Evolutionary conservation across 2,797 vertebrate species (phyloP).

Genomic region (Uromys caudimaculatus): DNA sequence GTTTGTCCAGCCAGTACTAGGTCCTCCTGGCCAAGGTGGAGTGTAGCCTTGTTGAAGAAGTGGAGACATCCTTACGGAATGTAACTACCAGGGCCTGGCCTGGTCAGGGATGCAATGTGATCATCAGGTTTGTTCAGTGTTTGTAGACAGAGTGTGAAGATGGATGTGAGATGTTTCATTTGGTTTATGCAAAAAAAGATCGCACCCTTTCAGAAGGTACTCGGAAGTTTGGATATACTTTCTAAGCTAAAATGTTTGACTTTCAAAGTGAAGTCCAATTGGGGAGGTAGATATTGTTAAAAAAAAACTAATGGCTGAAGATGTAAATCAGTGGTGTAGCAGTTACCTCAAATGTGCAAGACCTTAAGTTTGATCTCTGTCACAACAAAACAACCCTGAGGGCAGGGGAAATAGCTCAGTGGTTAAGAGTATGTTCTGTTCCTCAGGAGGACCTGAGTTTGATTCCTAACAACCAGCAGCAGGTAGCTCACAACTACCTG

Average conservation of each 20-base stretch:
- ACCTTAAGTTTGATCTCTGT: not conserved
- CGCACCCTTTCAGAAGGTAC: not conserved
- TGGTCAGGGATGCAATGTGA: not conserved
- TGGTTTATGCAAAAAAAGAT: not conserved
- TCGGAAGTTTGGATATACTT: not conserved
- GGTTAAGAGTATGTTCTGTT: not conserved
- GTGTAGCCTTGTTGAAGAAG: not conserved
- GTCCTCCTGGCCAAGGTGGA: not conserved
- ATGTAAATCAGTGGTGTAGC: not conserved
- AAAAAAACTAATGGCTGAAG: not conserved
- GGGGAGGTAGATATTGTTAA: not conserved
- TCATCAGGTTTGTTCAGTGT: not conserved
- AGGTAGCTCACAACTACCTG: not conserved
- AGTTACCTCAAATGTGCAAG: not conserved
- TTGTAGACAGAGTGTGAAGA: not conserved
- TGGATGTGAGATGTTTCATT: not conserved
- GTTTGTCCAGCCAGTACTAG: not conserved
- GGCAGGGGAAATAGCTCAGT: not conserved
- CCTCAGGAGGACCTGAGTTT: not conserved
- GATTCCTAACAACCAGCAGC: not conserved
- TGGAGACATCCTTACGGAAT: not conserved
- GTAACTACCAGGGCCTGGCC: not conserved
- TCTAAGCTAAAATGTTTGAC: not conserved
- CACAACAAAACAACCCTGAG: not conserved
- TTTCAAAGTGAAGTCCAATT: not conserved